Evolutionary conservation across 2,113 vertebrate species (phyloP).

Genomic region (Pitta sordida): DNA sequence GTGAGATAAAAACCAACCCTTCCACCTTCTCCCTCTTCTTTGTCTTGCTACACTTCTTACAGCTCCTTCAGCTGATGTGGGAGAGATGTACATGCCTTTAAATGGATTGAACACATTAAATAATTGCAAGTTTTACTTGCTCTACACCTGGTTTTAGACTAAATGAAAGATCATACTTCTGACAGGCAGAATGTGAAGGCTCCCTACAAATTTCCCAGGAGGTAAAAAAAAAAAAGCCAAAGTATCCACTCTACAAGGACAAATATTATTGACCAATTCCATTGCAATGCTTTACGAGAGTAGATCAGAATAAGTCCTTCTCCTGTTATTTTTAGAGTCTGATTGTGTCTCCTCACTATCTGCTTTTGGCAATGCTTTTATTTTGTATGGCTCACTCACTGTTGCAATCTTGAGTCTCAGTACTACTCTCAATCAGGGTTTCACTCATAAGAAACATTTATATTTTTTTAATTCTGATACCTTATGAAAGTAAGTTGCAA

Average conservation of each 20-base stretch:
- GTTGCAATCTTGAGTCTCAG: not conserved
- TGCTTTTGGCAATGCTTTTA: not conserved
- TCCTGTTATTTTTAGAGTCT: not conserved
- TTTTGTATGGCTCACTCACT: not conserved
- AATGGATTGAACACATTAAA: not conserved
- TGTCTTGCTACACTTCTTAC: not conserved
- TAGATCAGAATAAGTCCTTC: not conserved
- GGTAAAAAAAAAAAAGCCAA: not conserved
- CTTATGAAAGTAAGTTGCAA: not conserved
- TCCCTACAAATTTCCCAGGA: not conserved
- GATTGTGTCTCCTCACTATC: not conserved
- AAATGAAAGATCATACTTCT: not conserved
- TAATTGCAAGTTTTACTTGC: not conserved
- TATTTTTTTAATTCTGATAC: not conserved
- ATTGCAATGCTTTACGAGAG: not conserved
- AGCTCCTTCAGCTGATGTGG: not conserved
- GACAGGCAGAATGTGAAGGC: not conserved
- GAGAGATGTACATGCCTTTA: not conserved
- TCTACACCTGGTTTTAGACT: not conserved
- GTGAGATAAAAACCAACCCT: not conserved
- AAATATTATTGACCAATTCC: not conserved
- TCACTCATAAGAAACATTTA: not conserved
- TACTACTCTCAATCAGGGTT: not conserved
- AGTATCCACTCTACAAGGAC: not conserved
- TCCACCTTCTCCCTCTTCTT: not conserved